Conservation (phyloP, 2,797 vertebrate genomes). For the Calcarius lapponicus region DNA sequence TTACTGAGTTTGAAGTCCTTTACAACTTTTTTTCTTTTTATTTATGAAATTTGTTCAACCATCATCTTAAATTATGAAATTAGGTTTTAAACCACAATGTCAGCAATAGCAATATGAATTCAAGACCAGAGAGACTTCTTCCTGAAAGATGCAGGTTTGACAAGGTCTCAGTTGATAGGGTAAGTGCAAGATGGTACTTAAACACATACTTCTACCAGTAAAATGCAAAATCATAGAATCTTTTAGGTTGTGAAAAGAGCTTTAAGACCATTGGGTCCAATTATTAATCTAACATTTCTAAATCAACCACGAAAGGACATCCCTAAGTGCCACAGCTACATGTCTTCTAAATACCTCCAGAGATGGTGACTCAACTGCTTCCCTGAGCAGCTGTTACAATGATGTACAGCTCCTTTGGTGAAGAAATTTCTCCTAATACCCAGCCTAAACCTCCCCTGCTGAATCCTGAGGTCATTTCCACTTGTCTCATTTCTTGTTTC, state of each 20-base stretch:
- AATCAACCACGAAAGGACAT: neutral
- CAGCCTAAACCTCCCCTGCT: neutral
- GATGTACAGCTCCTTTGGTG: neutral
- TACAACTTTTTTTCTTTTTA: neutral
- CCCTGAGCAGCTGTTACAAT: neutral
- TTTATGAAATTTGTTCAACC: neutral
- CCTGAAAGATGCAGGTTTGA: neutral
- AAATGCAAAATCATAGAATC: neutral
- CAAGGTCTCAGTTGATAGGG: neutral
- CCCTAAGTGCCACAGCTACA: neutral
- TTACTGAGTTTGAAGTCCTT: neutral
- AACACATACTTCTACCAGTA: neutral
- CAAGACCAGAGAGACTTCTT: neutral
- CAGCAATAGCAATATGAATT: neutral
- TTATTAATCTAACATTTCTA: neutral
- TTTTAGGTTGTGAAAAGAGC: neutral
- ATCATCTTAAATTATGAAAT: neutral
- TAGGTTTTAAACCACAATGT: neutral
- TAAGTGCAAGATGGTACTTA: neutral
- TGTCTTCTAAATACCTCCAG: neutral
- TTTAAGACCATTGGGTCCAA: neutral
- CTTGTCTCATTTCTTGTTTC: neutral
- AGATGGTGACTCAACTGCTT: neutral
- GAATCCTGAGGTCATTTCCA: neutral
- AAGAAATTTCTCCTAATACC: neutral